phyloP scores from a whole-genome alignment of 2,888 invertebrate genomes.

The Bombyx huttoni region DNA sequence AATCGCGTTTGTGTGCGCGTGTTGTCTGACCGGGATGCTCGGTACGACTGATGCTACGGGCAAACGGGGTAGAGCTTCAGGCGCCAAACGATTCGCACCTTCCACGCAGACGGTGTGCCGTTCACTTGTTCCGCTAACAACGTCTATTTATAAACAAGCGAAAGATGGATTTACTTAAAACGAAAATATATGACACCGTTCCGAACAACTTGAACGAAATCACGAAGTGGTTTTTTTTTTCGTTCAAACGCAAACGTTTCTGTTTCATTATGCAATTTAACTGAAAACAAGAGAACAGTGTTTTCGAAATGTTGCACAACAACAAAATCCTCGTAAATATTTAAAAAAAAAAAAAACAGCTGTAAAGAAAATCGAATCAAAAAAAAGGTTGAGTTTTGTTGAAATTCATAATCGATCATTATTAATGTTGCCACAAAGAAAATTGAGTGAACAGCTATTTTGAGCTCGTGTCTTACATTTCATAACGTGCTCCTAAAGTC shows the following conservation, averaged over 20 bases:
- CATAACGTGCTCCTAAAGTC: background rate
- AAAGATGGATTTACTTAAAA: slow-evolving; percentile 54
- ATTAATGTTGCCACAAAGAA: background rate
- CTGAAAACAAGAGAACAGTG: background rate
- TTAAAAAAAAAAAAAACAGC: background rate
- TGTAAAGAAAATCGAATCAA: background rate
- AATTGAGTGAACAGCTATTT: background rate
- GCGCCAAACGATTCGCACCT: slow-evolving; percentile 53
- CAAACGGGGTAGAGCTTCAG: slow-evolving; percentile 26
- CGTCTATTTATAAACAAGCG: slow-evolving; percentile 65
- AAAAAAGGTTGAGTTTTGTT: background rate
- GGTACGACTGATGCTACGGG: slow-evolving; percentile 43
- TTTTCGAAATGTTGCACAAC: slow-evolving; percentile 9
- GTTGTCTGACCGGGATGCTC: slow-evolving; percentile 38
- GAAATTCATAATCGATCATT: background rate
- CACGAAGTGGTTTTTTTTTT: background rate
- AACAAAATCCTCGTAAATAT: slow-evolving; percentile 9
- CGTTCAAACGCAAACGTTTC: background rate
- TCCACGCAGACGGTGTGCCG: slow-evolving; percentile 62
- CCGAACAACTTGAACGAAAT: background rate
- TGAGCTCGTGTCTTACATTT: background rate
- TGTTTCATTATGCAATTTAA: background rate
- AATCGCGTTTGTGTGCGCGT: slow-evolving; percentile 33
- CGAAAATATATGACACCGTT: slow-evolving; percentile 61
- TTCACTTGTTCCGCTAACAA: slow-evolving; percentile 66